Conservation (phyloP, 2,888 invertebrate species). For the Rhopalosiphum nymphaeae region DNA sequence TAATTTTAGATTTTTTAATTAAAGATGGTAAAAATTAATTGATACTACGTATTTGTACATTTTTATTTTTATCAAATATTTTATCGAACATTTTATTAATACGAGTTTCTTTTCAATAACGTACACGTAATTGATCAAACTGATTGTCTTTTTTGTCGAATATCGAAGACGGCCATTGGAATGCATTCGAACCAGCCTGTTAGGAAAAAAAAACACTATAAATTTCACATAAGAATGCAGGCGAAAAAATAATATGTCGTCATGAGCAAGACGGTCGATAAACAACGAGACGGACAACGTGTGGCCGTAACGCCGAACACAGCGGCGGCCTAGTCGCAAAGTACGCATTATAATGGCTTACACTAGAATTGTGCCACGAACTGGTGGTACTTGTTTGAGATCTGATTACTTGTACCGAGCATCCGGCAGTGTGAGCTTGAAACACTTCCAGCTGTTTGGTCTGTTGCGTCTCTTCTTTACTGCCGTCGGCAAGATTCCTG, state of each 20-base stretch:
- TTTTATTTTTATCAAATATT: not conserved
- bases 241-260: not conserved
- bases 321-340: not conserved
- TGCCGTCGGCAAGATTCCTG: conserved; percentile 73
- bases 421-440: conserved; percentile 78
- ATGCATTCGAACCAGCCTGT: conserved; percentile 49
- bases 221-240: conserved; percentile 4
- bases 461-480: conserved; percentile 71
- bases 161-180: conserved; percentile 61
- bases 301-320: not conserved
- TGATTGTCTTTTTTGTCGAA: conserved; percentile 61
- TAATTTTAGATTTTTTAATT: not conserved
- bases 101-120: not conserved
- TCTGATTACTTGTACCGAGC: conserved; percentile 80
- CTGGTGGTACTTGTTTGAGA: conserved; percentile 71
- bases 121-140: conserved; percentile 51
- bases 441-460: conserved; percentile 78
- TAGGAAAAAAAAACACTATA: not conserved
- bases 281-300: not conserved
- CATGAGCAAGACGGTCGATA: not conserved
- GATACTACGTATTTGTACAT: not conserved
- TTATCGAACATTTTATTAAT: not conserved
- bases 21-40: not conserved
- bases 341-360: conserved; percentile 47
- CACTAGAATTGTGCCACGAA: conserved; percentile 67